phyloP scores from a whole-genome alignment of 1,140 invertebrate species.

The Sycophaga agraensis region DNA sequence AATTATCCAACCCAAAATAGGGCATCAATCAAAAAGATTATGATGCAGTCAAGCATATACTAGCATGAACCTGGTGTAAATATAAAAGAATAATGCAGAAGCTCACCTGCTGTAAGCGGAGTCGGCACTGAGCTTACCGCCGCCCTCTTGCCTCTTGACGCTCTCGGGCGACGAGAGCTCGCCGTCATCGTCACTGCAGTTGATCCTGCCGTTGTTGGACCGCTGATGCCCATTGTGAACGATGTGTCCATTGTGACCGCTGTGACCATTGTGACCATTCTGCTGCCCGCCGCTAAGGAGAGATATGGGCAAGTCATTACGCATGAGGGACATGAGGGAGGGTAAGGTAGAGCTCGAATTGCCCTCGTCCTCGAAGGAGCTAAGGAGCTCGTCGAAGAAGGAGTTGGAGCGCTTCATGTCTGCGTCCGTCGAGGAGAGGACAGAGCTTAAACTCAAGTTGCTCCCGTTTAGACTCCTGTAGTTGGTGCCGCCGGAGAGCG shows the following conservation, averaged over 20 bases:
- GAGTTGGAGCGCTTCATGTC: constrained; percentile 49
- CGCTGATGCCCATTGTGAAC: background rate
- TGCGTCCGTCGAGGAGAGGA: constrained; percentile 44
- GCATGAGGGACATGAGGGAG: constrained; percentile 40
- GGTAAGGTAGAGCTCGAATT: constrained; percentile 34
- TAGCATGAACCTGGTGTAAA: too few species aligned
- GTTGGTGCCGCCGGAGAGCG: background rate
- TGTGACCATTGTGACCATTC: constrained; percentile 19
- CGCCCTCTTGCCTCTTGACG: constrained; percentile 43
- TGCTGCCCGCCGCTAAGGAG: constrained; percentile 38
- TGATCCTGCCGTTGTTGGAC: constrained; percentile 9
- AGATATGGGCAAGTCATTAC: constrained; percentile 38
- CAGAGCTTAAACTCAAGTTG: constrained; percentile 54
- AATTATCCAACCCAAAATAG: too few species aligned
- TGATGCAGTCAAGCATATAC: too few species aligned
- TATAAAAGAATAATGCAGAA: too few species aligned
- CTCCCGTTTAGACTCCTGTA: constrained; percentile 47
- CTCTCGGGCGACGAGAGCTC: constrained; percentile 50
- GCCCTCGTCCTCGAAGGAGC: constrained; percentile 58
- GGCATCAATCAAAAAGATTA: too few species aligned
- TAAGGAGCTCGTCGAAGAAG: constrained; percentile 58
- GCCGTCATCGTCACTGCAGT: constrained; percentile 49
- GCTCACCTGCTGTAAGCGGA: constrained; percentile 71
- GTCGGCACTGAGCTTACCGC: constrained; percentile 59
- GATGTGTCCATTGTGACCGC: background rate